Evolutionary conservation across 1,140 invertebrate genomes (phyloP), one percentile per base, ranked within the genome.

Genomic region (Aphelinus atriplicis): DNA sequence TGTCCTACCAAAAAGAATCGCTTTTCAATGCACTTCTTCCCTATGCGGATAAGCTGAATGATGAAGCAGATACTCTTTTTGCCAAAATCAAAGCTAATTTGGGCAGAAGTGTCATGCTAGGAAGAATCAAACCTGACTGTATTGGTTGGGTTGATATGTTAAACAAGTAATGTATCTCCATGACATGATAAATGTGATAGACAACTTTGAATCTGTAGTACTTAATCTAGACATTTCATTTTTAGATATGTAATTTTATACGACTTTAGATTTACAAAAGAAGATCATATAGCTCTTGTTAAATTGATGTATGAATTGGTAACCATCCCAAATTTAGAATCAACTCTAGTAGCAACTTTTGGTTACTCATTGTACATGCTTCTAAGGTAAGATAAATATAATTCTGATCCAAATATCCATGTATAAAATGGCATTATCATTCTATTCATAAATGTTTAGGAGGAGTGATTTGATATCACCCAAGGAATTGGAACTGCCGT

Each of bases 231-330:
- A 26, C 26, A 26, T 53, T 53, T 53, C 9, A 9, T 6, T 53
- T 53, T 9, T 81, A 94, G 94, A 80, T 97, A 95, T 81, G 92
- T 97, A 50, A 90, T 92, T 79, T 86, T 96, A 46, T 96, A 96
- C 89, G 95, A 95, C 9, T 84, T 93, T 75, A 95, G 95, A 81
- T 97, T 98, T 87, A 92, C 92, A 2, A 98, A 97, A 87, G 92
- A 95, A 80, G 96, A 98, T 85, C 96, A 98, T 83, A 90, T 98
- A 46, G 83, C 89, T 10, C 90, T 98, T 42, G 92, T 98, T n/a
- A 93, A 96, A 81, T 83, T 98, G 55, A 89, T 94, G 65, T 95
- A 93, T 85, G 93, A 96, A 83, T 82, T 96, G 51, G 83, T 95
- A 3, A 91, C 91, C 7, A 93, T 94, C 79, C 92, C 94, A 73